phyloP scores from a whole-genome alignment of 2,113 vertebrate genomes.

The Condylura cristata region DNA sequence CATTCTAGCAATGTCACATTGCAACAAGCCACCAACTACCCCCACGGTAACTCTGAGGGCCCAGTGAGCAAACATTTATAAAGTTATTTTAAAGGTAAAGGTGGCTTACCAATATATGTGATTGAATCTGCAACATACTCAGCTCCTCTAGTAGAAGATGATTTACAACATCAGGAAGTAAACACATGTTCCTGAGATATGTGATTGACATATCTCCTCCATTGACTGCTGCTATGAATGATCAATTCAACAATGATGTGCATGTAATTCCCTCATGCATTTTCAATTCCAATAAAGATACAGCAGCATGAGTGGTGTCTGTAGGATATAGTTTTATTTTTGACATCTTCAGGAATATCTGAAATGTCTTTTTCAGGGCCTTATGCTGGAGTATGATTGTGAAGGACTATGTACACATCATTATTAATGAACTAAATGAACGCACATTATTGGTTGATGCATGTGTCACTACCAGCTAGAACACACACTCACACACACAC shows the following conservation, averaged over 20 bases:
- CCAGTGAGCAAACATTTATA: neutral
- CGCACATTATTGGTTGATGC: neutral
- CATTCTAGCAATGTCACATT: neutral
- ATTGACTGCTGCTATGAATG: neutral
- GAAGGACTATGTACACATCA: neutral
- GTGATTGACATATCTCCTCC: neutral
- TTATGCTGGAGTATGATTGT: neutral
- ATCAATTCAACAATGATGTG: neutral
- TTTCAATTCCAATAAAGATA: neutral
- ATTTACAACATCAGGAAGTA: neutral
- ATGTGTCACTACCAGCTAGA: neutral
- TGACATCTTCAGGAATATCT: neutral
- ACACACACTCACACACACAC: too few species aligned
- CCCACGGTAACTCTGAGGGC: neutral
- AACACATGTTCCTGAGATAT: neutral
- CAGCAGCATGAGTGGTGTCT: neutral
- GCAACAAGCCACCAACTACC: neutral
- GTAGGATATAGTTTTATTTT: neutral
- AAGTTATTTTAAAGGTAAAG: neutral
- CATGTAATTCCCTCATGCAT: neutral
- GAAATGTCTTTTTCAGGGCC: neutral
- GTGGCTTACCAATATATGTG: neutral
- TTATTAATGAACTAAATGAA: neutral
- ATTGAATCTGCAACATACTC: neutral
- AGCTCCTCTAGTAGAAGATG: neutral